Conservation (phyloP, 2,113 vertebrate species). For the Formicarius rufipectus region DNA sequence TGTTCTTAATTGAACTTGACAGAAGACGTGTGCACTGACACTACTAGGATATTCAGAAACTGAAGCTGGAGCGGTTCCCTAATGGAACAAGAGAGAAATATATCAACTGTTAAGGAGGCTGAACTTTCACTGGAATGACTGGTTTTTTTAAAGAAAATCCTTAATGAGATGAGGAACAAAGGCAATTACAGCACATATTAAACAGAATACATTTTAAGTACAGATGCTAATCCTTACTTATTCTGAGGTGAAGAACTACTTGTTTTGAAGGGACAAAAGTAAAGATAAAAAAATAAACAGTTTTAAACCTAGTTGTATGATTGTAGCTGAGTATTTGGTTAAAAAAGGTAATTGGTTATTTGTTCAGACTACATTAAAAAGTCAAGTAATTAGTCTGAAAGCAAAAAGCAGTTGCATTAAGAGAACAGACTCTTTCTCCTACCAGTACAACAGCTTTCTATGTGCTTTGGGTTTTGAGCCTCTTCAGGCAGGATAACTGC, state of each 20-base stretch:
- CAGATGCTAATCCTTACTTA: not conserved
- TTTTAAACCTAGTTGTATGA: not conserved
- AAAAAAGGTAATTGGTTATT: not conserved
- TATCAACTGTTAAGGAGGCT: not conserved
- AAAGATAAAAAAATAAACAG: not conserved
- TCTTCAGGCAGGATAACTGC: not conserved
- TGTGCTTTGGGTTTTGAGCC: not conserved
- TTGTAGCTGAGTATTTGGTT: not conserved
- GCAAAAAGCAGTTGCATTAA: not conserved
- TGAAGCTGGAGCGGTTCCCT: constrained; percentile 31
- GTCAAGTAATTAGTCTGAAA: not conserved
- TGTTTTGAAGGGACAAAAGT: not conserved
- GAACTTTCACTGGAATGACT: not conserved
- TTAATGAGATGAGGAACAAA: not conserved
- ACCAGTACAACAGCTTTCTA: not conserved
- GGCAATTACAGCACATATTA: not conserved
- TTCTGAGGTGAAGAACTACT: not conserved
- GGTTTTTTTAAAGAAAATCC: not conserved
- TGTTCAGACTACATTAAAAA: not conserved
- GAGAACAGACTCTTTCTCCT: not conserved
- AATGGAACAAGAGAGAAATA: constrained; percentile 27
- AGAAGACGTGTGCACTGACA: constrained; percentile 47
- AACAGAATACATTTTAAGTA: not conserved
- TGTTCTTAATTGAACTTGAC: constrained; percentile 48
- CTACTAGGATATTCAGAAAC: constrained; percentile 31